Evolutionary conservation across 2,888 invertebrate species (phyloP), one percentile per base, ranked within the genome.

Genomic region (Lycia hirtaria): DNA sequence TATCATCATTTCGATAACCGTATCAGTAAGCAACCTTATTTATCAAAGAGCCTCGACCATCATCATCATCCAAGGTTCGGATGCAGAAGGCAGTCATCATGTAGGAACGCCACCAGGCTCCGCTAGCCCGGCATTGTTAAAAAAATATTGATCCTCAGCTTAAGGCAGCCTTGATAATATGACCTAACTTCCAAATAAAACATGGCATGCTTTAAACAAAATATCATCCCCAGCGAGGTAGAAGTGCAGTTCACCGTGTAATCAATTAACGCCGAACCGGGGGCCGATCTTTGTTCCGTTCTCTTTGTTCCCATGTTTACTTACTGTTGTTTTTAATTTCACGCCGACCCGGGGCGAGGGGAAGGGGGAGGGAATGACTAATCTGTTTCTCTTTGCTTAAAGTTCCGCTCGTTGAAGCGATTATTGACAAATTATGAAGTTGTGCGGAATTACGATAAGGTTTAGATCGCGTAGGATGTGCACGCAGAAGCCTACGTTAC

Each of bases 241-340:
- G 28, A 56, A 53, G 56, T 54, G 55, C 67, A 64, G 55, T 63
- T 33, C 55, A 35, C 62, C 62, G 67, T 64, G 64, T 64, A 64
- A 67, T 67, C 67, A 67, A 67, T 67, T 62, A 67, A 54, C 64
- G 59, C 56, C 20, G 28, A 38, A 38, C 45, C 33, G 48, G 53
- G 66, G 62, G 64, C 55, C 58, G 60, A 48, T 41, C 66, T 62
- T 62, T 64, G 64, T 64, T 60, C 57, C 37, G 19, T 19, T 5
- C 62, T 62, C 64, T 61, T 67, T 66, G 66, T 62, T 62, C 52
- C 52, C 51, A 55, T 58, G 50, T 57, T 58, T 54, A 47, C 59
- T 58, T 51, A 60, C 61, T 61, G 65, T 41, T 65, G 35, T 33
- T 74, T 72, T 53, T 68, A 68, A 73, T 73, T 70, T 71, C 56